phyloP scores from a whole-genome alignment of 2,888 invertebrate species.

The Conus canariensis region DNA sequence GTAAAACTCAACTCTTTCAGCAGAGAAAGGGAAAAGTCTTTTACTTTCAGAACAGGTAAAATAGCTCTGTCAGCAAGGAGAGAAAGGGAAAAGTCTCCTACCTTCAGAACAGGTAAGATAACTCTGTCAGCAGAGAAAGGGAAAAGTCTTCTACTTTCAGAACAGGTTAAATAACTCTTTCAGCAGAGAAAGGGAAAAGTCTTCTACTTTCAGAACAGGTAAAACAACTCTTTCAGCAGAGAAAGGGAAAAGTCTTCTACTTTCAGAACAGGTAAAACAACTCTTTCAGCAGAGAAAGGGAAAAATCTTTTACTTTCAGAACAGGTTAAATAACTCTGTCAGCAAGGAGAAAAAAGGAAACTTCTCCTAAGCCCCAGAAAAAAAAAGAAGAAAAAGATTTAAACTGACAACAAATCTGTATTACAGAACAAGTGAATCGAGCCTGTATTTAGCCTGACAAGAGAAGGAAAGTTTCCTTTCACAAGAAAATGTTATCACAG shows the following conservation, averaged over 20 bases:
- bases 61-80: too few relatives aligned
- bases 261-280: neutral
- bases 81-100: neutral
- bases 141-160: neutral
- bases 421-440: neutral
- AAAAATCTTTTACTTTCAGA: neutral
- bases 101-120: neutral
- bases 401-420: neutral
- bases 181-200: neutral
- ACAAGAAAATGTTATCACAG: too few relatives aligned
- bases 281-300: too few relatives aligned
- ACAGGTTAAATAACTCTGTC: neutral
- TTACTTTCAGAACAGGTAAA: constrained; percentile 3
- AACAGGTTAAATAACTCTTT: neutral
- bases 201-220: neutral
- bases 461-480: neutral
- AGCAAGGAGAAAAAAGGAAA: neutral
- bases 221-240: neutral
- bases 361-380: too few relatives aligned
- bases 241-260: neutral
- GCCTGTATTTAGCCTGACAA: neutral
- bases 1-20: too few relatives aligned
- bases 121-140: neutral
- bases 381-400: neutral
- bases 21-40: neutral